Conservation (phyloP, 2,113 vertebrate genomes). For the Aegotheles bennettii region DNA sequence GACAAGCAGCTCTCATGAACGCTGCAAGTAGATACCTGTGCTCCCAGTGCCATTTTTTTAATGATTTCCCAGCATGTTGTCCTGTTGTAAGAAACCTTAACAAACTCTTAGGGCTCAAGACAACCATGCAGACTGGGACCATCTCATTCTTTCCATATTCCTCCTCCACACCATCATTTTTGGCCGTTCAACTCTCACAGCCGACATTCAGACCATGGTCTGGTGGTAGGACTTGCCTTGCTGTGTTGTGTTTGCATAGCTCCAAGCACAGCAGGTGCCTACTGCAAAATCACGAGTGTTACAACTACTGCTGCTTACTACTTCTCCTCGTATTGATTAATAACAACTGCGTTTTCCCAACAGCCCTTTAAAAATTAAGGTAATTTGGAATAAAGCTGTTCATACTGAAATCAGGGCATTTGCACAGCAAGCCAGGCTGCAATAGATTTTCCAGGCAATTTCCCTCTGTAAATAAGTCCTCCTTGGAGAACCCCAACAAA, state of each 20-base stretch:
- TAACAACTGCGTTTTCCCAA: not conserved
- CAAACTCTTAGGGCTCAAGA: not conserved
- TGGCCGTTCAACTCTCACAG: not conserved
- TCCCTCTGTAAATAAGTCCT: not conserved
- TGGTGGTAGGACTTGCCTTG: not conserved
- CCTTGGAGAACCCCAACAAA: not conserved
- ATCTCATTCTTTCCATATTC: not conserved
- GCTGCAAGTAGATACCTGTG: not conserved
- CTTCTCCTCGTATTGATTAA: not conserved
- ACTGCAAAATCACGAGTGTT: not conserved
- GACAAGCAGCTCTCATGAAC: not conserved
- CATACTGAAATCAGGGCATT: not conserved
- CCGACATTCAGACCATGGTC: not conserved
- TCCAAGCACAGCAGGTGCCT: not conserved
- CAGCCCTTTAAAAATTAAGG: not conserved
- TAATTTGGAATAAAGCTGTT: constrained; percentile 11
- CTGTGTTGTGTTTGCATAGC: not conserved
- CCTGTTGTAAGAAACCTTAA: not conserved
- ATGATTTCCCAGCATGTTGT: not conserved
- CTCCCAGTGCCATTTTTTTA: not conserved
- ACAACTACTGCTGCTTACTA: not conserved
- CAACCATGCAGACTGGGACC: not conserved
- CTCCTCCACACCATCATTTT: not conserved
- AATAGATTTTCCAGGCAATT: not conserved
- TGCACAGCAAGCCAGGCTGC: not conserved